Conservation (phyloP, 2,113 vertebrate genomes). For the Protobothrops mucrosquamatus region DNA sequence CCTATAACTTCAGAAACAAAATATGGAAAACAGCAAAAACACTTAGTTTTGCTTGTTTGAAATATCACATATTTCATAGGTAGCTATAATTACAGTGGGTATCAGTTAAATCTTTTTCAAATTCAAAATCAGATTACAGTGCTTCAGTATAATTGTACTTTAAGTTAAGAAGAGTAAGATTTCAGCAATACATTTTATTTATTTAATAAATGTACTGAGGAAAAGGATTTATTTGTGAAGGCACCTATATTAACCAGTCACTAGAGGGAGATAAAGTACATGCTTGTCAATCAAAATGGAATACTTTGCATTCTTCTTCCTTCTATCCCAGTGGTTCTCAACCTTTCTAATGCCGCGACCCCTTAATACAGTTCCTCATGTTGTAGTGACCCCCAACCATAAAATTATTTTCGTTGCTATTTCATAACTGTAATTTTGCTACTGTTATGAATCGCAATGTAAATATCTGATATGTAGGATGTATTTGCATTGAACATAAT, state of each 20-base stretch:
- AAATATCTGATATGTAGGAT: no score
- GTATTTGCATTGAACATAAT: no score
- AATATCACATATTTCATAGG: not conserved
- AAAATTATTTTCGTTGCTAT: no score
- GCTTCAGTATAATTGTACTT: not conserved
- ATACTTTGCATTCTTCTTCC: not conserved
- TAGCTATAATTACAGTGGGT: not conserved
- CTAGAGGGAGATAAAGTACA: slow-evolving; percentile 9
- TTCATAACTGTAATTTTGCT: no score
- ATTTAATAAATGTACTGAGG: not conserved
- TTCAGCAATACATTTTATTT: not conserved
- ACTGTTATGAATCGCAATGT: no score
- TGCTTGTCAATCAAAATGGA: not conserved
- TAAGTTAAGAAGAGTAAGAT: not conserved
- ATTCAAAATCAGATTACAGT: not conserved
- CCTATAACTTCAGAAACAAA: not conserved
- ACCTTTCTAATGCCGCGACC: no score
- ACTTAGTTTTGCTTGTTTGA: not conserved
- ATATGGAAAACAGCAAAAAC: not conserved
- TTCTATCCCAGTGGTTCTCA: no score
- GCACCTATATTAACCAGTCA: not conserved
- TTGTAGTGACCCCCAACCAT: no score
- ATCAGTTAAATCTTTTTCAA: not conserved
- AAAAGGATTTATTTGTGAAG: not conserved
- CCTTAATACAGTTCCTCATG: no score